A percentile compares a stretch with the other conserved stretches of the same genome.
Evolutionary conservation across 2,113 vertebrate genomes (phyloP).

Genomic region (Phylloscopus trochiloides): DNA sequence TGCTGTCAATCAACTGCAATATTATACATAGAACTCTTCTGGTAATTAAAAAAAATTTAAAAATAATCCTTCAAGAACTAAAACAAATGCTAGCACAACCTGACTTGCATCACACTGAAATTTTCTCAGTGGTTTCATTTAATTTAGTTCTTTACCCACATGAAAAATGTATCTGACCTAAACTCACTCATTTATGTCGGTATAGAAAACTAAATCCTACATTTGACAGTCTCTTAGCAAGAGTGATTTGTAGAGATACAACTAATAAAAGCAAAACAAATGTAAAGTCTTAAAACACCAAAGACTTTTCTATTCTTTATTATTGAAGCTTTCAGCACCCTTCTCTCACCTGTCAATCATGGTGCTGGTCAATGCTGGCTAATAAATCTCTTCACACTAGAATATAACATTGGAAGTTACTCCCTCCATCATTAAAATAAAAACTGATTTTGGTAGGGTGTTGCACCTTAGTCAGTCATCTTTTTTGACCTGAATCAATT

Average conservation of each 20-base stretch:
- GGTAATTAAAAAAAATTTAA: neutral
- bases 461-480: neutral
- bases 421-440: neutral
- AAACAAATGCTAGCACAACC: neutral
- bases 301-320: neutral
- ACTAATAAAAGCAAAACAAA: conserved; percentile 12
- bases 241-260: neutral
- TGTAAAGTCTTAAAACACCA: neutral
- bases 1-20: neutral
- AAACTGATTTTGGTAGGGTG: neutral
- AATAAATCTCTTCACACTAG: neutral
- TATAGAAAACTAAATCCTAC: neutral
- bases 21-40: neutral
- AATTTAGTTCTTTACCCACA: neutral
- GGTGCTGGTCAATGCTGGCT: neutral
- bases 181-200: neutral
- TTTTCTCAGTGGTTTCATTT: neutral
- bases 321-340: neutral
- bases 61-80: neutral
- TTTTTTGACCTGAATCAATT: conserved; percentile 3
- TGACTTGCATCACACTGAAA: neutral
- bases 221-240: neutral
- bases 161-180: neutral
- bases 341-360: neutral
- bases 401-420: neutral